Evolutionary conservation across 2,113 vertebrate genomes (phyloP).

Genomic region (Ailuropoda melanoleuca): DNA sequence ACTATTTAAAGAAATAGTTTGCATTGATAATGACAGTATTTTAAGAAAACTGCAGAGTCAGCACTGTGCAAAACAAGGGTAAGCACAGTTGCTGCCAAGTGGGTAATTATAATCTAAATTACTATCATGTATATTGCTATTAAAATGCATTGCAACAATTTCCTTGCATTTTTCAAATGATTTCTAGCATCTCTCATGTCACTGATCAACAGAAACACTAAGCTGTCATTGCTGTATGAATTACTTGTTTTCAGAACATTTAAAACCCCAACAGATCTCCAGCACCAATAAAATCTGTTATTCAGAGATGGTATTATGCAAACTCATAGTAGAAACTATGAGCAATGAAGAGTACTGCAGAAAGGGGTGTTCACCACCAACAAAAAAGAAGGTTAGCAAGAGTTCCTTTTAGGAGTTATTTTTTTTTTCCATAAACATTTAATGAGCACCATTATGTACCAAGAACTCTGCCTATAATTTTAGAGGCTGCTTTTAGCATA

Average conservation of each 20-base stretch:
- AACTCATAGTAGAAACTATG: neutral
- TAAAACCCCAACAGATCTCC: neutral
- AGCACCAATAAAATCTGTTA: slow-evolving; percentile 53
- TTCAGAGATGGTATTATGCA: slow-evolving; percentile 35
- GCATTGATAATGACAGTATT: slow-evolving; percentile 33
- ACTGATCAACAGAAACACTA: slow-evolving; percentile 64
- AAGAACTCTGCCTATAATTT: neutral
- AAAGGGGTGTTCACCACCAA: neutral
- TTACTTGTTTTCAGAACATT: slow-evolving; percentile 52
- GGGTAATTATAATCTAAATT: slow-evolving; percentile 63
- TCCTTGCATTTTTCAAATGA: slow-evolving; percentile 66
- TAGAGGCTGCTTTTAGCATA: neutral
- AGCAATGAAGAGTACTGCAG: neutral
- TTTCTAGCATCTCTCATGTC: slow-evolving; percentile 54
- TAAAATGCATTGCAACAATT: slow-evolving; percentile 52
- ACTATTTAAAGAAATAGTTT: slow-evolving; percentile 42
- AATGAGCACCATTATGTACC: neutral
- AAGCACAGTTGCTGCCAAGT: slow-evolving; percentile 26
- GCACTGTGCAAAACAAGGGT: slow-evolving; percentile 33
- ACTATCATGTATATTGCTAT: slow-evolving; percentile 43
- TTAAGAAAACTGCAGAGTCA: slow-evolving; percentile 58
- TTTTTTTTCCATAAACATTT: neutral
- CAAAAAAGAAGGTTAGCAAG: slow-evolving; percentile 1
- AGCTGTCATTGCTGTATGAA: slow-evolving; percentile 28
- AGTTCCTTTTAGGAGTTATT: neutral